Conservation (phyloP, 1,140 invertebrate species). For the Gryllus bimaculatus region DNA sequence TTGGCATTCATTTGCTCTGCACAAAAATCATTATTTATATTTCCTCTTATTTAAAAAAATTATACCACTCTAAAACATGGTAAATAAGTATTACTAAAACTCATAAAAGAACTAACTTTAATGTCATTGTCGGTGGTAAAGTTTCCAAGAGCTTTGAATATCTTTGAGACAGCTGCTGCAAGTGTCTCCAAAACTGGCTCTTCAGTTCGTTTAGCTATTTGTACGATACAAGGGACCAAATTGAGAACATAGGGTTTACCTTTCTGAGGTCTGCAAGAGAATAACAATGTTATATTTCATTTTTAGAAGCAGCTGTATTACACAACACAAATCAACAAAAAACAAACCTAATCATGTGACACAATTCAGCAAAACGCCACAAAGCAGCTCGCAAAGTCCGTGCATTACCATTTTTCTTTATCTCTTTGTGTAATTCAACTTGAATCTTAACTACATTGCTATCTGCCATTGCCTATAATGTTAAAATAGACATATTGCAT, state of each 20-base stretch:
- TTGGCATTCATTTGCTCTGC: too few species aligned
- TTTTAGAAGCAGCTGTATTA: background rate
- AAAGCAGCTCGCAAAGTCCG: constrained; percentile 61
- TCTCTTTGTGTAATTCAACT: constrained; percentile 71
- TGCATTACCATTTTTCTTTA: constrained; percentile 62
- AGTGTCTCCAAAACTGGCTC: constrained; percentile 65
- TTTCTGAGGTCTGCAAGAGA: constrained; percentile 51
- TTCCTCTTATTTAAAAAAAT: background rate
- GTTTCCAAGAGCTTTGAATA: constrained; percentile 57
- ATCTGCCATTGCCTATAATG: constrained; percentile 45
- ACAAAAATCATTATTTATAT: too few species aligned
- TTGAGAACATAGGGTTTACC: constrained; percentile 66
- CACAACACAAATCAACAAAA: background rate
- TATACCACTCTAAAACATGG: constrained; percentile 27
- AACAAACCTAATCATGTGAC: constrained; percentile 41
- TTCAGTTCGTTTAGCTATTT: constrained; percentile 57
- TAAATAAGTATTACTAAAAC: constrained; percentile 25
- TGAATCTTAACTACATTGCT: constrained; percentile 60
- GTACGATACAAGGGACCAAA: constrained; percentile 56
- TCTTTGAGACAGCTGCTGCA: constrained; percentile 52
- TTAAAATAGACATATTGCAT: background rate
- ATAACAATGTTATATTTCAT: background rate
- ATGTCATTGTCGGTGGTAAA: constrained; percentile 67
- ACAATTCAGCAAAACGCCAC: constrained; percentile 62
- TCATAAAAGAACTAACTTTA: constrained; percentile 39